phyloP scores from a whole-genome alignment of 2,113 vertebrate species.

The Diphyllodes magnificus region DNA sequence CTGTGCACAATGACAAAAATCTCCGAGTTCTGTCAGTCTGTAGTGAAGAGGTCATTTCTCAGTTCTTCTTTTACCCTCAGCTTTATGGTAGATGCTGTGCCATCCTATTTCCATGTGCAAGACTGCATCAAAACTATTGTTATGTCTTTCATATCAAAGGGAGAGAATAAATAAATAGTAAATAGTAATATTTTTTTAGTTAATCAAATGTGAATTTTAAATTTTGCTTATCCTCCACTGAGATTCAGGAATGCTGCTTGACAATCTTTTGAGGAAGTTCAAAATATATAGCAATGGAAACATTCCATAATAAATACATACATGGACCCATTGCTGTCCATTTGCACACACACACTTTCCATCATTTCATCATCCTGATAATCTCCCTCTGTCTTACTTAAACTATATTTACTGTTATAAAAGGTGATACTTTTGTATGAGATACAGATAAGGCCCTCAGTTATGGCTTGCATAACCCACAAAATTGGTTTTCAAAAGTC shows the following conservation, averaged over 20 bases:
- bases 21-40: not conserved
- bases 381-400: not conserved
- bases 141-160: not conserved
- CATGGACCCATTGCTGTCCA: not conserved
- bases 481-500: not conserved
- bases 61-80: not conserved
- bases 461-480: not conserved
- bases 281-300: not conserved
- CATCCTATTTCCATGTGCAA: not conserved
- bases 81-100: not conserved
- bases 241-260: not conserved
- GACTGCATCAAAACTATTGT: not conserved
- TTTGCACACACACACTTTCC: accelerated
- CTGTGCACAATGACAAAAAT: not conserved
- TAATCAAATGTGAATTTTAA: not conserved
- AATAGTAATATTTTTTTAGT: not conserved
- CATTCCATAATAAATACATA: not conserved
- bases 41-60: not conserved
- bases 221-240: not conserved
- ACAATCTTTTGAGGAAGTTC: not conserved
- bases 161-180: not conserved
- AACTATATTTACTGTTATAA: not conserved
- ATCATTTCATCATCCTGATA: not conserved
- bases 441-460: not conserved
- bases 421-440: not conserved